Base-by-base conservation (phyloP, 2,888 invertebrate genomes). In the Achlya flavicornis region DNA sequence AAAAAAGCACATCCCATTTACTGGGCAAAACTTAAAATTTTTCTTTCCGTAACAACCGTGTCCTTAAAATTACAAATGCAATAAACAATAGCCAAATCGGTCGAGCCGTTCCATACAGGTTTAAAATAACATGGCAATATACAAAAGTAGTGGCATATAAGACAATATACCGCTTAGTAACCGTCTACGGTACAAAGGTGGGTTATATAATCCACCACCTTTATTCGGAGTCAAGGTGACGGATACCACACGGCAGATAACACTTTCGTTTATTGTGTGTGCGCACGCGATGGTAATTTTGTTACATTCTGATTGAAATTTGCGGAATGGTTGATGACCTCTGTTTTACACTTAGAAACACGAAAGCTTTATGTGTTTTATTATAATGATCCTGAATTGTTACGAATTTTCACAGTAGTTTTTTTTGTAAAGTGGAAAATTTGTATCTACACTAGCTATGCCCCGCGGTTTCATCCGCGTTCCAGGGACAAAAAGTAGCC, bases 201-300 rank as follows among this genome's bases (percentile, higher is more conserved):
- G 61, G 32, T 41, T 65, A 66, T 65, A 43, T 61, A 57, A 67
- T 62, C 63, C 62, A 66, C 65, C 67, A 63, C 59, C 57, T 65
- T 41, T 58, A 48, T 12, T 10, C 66, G 65, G 63, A 69, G 71
- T 76, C 77, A 76, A 77, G 77, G 74, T 72, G 76, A 75, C 66
- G 58, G 67, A 4, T 7, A 69, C 67, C 71, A 61, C 62, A 62
- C 58, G 61, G 57, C 64, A 68, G 46, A 69, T 60, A 71, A 62
- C 71, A 68, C 67, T 73, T 14, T 46, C 61, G 63, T 66, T 70
- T 77, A 78, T 65, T 62, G 58, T 46, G 8, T 58, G 14, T 65
- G 63, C 64, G 66, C 79, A 79, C 75, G 79, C 74, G 68, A 64
- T 70, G 32, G 66, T 69, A 61, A 53, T 61, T 65, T 68, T 67